A percentile compares a stretch with the other conserved stretches of the same genome.
Conservation (phyloP, 2,113 vertebrate genomes). For the Ailurus styani region DNA sequence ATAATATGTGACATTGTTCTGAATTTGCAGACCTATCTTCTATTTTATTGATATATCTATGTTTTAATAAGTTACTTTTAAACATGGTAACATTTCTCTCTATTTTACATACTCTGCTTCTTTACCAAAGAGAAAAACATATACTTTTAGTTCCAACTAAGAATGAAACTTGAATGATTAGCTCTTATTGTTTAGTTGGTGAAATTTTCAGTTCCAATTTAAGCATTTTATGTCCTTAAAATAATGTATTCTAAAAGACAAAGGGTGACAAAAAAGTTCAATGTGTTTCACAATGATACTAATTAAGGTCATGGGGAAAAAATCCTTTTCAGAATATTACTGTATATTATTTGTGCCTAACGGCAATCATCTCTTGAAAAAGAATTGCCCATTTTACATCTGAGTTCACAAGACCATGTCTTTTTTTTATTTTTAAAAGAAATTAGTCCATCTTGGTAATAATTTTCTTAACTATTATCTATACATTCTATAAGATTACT, state of each 20-base stretch:
- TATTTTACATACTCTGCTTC: slow-evolving; percentile 19
- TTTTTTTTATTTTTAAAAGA: neutral
- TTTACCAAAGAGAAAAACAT: slow-evolving; percentile 19
- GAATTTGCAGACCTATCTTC: slow-evolving; percentile 44
- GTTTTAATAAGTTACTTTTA: slow-evolving; percentile 63
- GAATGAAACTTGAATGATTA: slow-evolving; percentile 58
- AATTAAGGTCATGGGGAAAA: slow-evolving; percentile 46
- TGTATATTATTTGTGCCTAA: neutral
- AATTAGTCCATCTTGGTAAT: neutral
- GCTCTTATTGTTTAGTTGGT: slow-evolving; percentile 51
- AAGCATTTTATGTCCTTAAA: slow-evolving; percentile 52
- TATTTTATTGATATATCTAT: slow-evolving; percentile 27
- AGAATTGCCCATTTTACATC: neutral
- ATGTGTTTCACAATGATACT: slow-evolving; percentile 42
- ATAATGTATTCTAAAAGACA: slow-evolving; percentile 51
- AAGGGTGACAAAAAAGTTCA: neutral
- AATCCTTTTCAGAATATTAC: neutral
- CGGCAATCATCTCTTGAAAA: neutral
- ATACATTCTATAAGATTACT: neutral
- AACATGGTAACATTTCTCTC: slow-evolving; percentile 39
- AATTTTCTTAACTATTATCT: neutral
- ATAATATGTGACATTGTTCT: neutral
- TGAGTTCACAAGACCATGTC: slow-evolving; percentile 9
- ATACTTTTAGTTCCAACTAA: slow-evolving; percentile 36
- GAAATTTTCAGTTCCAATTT: slow-evolving; percentile 47